Evolutionary conservation across 2,113 vertebrate genomes (phyloP), one percentile per base, ranked within the genome.

Genomic region (Oreochromis niloticus): DNA sequence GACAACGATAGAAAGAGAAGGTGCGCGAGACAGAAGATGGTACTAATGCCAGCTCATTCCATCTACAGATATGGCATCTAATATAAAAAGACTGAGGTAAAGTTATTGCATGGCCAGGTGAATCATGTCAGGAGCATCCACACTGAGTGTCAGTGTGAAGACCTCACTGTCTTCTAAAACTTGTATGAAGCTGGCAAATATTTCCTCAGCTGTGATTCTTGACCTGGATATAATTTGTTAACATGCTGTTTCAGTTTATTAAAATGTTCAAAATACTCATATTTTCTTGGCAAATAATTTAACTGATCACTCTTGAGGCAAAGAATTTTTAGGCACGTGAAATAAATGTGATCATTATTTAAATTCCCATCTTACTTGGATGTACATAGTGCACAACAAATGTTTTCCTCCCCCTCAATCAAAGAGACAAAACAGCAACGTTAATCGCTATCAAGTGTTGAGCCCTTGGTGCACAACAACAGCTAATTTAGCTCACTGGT

Each of bases 351-450:
- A 50, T 82, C 19, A 84, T 27, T 41, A 22, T 24, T 63, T 14
- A 32, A 66, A 82, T 81, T 61, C 14, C 7, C 22, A 85, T 61
- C 13, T 27, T 71, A 79, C 13, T 80, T 75, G 16, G 39, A 46
- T 36, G 59, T 5, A n/a, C 41, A 6, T 56, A 63, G 5, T 80
- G 57, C 75, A 36, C 14, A 16, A 30, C 36, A 32, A 48, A 81
- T 82, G 61, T 68, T 59, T 87, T 57, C 71, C 19, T 80, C 75
- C 71, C 39, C 80, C 84, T 54, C 83, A 93, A 82, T 94, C 82
- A 92, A 93, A 94, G 16, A 83, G 85, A 19, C 75, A 90, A 81
- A 92, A 82, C 85, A 89, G 80, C 92, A 88, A 54, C 48, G 71
- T 88, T 66, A 88, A 87, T 91, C 4, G 43, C 66, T 34, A 7